phyloP scores from a whole-genome alignment of 2,797 vertebrate species.

The Cygnus olor region DNA sequence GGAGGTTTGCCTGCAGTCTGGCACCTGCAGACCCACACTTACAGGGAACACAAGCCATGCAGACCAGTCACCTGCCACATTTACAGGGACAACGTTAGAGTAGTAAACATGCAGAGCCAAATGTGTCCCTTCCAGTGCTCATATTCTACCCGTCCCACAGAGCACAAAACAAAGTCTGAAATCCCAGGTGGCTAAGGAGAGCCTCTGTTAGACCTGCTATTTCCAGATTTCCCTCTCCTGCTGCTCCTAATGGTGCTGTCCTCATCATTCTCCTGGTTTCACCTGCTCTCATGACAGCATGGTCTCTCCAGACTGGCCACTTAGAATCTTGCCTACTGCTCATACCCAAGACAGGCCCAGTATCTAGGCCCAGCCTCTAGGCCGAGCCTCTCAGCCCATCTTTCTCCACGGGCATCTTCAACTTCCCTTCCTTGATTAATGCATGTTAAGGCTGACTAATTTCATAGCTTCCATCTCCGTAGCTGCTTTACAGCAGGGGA shows the following conservation, averaged over 20 bases:
- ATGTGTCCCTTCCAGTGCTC: neutral
- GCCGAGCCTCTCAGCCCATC: neutral
- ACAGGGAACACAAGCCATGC: fast-evolving
- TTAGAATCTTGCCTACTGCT: fast-evolving
- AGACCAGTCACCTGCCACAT: neutral
- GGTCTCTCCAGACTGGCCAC: neutral
- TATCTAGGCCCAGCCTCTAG: neutral
- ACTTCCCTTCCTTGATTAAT: constrained; percentile 19
- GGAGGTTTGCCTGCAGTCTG: neutral
- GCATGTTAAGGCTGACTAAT: constrained; percentile 17
- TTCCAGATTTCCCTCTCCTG: neutral
- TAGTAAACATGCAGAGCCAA: neutral
- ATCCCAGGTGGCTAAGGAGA: neutral
- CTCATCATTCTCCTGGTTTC: neutral
- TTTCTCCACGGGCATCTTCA: constrained; percentile 31
- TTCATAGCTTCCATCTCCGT: neutral
- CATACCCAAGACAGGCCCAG: neutral
- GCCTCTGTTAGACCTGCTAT: neutral
- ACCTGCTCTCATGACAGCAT: neutral
- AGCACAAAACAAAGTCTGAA: neutral
- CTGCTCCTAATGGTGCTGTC: neutral
- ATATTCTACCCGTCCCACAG: neutral
- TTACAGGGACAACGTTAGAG: neutral
- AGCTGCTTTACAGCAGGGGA: neutral
- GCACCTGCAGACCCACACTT: neutral